Conservation (phyloP, 1,140 invertebrate genomes). For the Saccostrea cuccullata region DNA sequence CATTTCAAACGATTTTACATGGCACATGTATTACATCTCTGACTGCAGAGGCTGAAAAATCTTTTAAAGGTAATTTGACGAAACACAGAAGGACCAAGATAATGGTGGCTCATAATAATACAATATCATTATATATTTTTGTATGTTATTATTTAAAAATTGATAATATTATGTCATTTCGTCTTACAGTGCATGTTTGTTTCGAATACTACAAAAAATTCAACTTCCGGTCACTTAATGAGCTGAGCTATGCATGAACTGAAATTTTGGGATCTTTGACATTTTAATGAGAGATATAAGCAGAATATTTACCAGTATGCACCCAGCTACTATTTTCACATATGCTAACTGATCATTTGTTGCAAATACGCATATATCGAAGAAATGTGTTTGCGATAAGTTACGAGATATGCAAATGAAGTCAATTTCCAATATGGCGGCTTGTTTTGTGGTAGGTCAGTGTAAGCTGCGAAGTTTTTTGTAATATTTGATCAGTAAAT, state of each 20-base stretch:
- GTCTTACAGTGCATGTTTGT: background rate
- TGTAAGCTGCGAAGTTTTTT: background rate
- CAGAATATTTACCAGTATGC: background rate
- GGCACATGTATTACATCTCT: no score
- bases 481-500: background rate
- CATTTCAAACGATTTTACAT: no score
- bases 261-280: background rate
- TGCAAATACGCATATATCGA: background rate
- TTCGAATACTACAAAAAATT: background rate
- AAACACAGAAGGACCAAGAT: no score
- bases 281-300: background rate
- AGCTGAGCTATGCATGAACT: constrained; percentile 18
- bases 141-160: no score
- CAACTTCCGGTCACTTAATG: constrained; percentile 30
- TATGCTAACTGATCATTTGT: background rate
- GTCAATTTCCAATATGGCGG: constrained; percentile 28
- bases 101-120: no score
- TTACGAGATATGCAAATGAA: constrained; percentile 31
- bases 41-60: no score
- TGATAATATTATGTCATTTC: no score
- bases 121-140: no score
- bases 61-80: no score
- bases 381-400: background rate
- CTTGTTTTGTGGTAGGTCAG: constrained; percentile 36
- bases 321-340: background rate